These are phyloP conservation scores for Tragelaphus buxtoni DNA, from an alignment of 2,113 vertebrate species.

Conservation along the genomic window DNA sequence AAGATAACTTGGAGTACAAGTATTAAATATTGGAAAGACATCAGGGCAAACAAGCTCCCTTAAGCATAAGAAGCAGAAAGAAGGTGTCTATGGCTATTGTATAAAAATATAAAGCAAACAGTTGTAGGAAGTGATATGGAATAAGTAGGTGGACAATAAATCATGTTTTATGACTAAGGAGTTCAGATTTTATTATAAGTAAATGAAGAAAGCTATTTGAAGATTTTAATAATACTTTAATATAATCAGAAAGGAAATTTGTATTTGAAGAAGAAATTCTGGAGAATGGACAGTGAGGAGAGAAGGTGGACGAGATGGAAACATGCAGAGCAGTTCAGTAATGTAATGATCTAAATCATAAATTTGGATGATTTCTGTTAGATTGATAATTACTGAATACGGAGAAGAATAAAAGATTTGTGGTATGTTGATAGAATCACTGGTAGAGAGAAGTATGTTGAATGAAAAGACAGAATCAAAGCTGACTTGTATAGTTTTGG, in stretches of 20 bases:
- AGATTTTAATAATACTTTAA: background rate
- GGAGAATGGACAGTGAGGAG: background rate
- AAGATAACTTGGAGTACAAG: background rate
- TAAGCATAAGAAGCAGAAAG: background rate
- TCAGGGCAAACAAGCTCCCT: background rate
- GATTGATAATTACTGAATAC: background rate
- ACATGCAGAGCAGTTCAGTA: background rate
- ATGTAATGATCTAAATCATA: background rate
- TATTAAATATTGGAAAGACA: background rate
- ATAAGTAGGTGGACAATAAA: background rate
- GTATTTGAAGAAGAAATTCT: background rate
- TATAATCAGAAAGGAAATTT: background rate
- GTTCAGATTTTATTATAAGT: background rate
- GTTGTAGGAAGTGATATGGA: background rate
- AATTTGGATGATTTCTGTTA: background rate
- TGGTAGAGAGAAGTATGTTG: too few relatives aligned
- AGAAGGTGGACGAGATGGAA: background rate
- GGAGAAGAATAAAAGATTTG: background rate
- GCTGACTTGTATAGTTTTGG: too few relatives aligned
- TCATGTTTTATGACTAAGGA: background rate
- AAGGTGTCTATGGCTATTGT: rapidly evolving
- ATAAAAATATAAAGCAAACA: background rate
- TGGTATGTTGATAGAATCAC: too few relatives aligned
- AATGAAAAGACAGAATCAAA: too few relatives aligned
- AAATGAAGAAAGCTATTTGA: background rate